A percentile compares a stretch with the other conserved stretches of the same genome.
phyloP scores from a whole-genome alignment of 2,113 vertebrate genomes.

The Spheniscus mendiculus region DNA sequence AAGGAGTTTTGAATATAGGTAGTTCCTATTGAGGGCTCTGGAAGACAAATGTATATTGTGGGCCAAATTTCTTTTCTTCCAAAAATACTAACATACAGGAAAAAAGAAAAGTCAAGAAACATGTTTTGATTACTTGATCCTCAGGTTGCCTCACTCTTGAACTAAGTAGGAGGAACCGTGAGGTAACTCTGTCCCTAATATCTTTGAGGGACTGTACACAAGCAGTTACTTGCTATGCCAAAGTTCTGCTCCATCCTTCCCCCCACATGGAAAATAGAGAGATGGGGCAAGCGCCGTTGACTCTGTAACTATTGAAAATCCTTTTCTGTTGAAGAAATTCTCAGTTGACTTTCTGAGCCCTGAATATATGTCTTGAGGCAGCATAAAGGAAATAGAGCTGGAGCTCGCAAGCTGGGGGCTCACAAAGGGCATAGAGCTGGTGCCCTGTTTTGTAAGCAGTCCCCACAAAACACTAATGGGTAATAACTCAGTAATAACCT shows the following conservation, averaged over 20 bases:
- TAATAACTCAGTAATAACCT: neutral
- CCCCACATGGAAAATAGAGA: neutral
- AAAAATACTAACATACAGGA: neutral
- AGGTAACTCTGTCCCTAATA: neutral
- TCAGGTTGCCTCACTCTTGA: neutral
- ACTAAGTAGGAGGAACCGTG: neutral
- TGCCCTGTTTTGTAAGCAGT: neutral
- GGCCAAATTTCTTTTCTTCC: neutral
- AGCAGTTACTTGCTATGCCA: neutral
- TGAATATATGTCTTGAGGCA: neutral
- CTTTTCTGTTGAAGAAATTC: neutral
- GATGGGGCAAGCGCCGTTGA: neutral
- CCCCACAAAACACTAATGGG: neutral
- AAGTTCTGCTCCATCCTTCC: neutral
- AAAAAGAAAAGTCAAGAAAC: neutral
- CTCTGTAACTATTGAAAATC: neutral
- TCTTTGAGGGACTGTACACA: neutral
- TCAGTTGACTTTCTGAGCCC: neutral
- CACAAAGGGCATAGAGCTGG: neutral
- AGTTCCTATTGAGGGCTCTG: neutral
- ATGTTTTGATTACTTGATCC: neutral
- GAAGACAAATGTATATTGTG: neutral
- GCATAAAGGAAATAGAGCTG: neutral
- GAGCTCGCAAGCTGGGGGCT: neutral
- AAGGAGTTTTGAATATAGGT: neutral